Evolutionary conservation across 1,140 invertebrate genomes (phyloP).

Genomic region (Hypothenemus hampei): DNA sequence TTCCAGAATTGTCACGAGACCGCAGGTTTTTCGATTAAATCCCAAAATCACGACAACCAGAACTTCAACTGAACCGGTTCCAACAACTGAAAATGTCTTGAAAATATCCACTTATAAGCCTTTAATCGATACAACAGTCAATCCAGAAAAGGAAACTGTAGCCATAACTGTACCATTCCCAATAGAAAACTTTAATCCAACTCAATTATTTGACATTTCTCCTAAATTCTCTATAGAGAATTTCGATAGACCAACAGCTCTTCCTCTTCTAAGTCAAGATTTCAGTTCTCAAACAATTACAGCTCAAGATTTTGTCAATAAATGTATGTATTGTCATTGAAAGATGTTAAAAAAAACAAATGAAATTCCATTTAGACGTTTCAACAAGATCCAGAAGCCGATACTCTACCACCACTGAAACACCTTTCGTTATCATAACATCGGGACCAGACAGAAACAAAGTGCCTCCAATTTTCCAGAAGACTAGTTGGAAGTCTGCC

Average conservation of each 20-base stretch:
- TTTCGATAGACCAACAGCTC: background rate
- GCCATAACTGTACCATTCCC: slow-evolving; percentile 10
- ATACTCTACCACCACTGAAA: slow-evolving; percentile 20
- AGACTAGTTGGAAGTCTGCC: too few species aligned
- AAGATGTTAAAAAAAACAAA: background rate
- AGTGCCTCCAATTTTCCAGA: background rate
- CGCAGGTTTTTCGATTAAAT: too few species aligned
- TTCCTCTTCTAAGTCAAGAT: background rate
- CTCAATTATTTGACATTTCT: too few species aligned
- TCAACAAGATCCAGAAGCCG: background rate
- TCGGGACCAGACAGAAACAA: background rate
- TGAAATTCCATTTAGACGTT: background rate
- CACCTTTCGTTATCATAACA: slow-evolving; percentile 24
- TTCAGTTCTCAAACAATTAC: slow-evolving; percentile 7
- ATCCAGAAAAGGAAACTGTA: slow-evolving; percentile 6
- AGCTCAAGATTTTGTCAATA: slow-evolving; percentile 14
- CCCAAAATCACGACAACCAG: too few species aligned
- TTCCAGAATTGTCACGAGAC: too few species aligned
- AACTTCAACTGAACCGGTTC: slow-evolving; percentile 39
- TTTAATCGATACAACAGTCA: too few species aligned
- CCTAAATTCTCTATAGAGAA: background rate
- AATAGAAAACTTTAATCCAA: too few species aligned
- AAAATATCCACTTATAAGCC: too few species aligned
- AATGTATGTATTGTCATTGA: slow-evolving; percentile 5
- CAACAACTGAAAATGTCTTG: slow-evolving; percentile 6